Evolutionary conservation across 2,888 invertebrate genomes (phyloP).

Genomic region (Ephialtes manifestator): DNA sequence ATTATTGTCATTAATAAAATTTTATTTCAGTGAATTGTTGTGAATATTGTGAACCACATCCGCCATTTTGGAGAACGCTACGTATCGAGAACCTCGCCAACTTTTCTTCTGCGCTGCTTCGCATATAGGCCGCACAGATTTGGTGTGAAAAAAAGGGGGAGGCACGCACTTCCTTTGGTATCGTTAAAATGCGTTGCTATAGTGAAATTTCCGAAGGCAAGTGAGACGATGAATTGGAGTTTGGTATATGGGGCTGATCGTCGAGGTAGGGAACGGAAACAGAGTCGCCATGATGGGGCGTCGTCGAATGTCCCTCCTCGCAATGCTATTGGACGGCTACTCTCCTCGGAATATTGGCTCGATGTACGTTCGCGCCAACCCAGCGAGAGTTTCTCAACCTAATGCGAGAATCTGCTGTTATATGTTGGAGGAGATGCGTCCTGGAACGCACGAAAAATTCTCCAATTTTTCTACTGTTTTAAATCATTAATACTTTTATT

Average conservation of each 20-base stretch:
- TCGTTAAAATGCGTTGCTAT: background rate
- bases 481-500: background rate
- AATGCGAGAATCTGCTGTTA: slow-evolving; percentile 2
- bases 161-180: background rate
- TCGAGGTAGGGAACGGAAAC: slow-evolving; percentile 69
- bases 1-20: background rate
- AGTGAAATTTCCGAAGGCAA: slow-evolving; percentile 1
- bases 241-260: slow-evolving; percentile 16
- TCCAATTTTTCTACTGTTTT: background rate
- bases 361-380: slow-evolving; percentile 70
- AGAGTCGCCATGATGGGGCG: slow-evolving; percentile 83
- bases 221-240: slow-evolving; percentile 34
- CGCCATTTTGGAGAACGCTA: slow-evolving; percentile 59
- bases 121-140: background rate
- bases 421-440: background rate
- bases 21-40: background rate
- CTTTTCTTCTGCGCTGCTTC: background rate
- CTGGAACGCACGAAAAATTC: background rate
- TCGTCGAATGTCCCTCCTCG: slow-evolving; percentile 69
- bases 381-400: slow-evolving; percentile 68
- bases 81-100: background rate
- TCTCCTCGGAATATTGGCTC: slow-evolving; percentile 72
- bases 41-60: background rate
- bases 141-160: background rate
- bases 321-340: slow-evolving; percentile 75